Evolutionary conservation across 2,888 invertebrate genomes (phyloP).

Genomic region (Oscheius sp.): DNA sequence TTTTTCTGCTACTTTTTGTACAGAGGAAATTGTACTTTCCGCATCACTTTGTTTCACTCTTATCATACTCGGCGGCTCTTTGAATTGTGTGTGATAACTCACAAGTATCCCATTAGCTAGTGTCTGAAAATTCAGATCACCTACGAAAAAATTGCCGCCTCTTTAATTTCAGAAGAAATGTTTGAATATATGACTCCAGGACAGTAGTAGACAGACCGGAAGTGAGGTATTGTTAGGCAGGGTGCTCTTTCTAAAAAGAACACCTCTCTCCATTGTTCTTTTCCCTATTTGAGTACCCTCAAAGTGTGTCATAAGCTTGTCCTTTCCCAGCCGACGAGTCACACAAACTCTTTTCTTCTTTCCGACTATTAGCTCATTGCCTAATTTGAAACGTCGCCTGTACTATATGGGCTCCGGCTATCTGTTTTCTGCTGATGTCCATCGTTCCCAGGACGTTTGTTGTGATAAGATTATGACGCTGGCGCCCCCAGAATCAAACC

Average conservation of each 20-base stretch:
- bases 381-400: conserved; percentile 13
- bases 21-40: not conserved
- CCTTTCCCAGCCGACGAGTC: conserved; percentile 24
- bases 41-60: conserved; percentile 12
- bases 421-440: conserved; percentile 22
- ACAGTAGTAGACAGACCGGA: not conserved
- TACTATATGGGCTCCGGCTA: not conserved
- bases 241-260: not conserved
- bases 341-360: conserved; percentile 13
- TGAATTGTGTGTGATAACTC: conserved; percentile 11
- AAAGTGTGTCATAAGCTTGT: conserved; percentile 6
- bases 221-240: not conserved
- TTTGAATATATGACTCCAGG: no score
- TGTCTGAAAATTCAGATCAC: conserved; percentile 1
- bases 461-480: conserved; percentile 30
- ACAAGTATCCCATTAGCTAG: conserved; percentile 8
- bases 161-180: not conserved
- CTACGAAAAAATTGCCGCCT: not conserved
- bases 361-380: conserved; percentile 7
- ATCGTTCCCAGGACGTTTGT: conserved; percentile 24
- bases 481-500: conserved; percentile 20
- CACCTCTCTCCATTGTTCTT: conserved; percentile 1
- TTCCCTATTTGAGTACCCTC: conserved; percentile 8
- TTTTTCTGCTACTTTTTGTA: not conserved
- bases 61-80: conserved; percentile 2